These are phyloP conservation scores for Drosophila repleta DNA, from an alignment of 1,140 invertebrate genomes.

Conservation along the genomic window DNA sequence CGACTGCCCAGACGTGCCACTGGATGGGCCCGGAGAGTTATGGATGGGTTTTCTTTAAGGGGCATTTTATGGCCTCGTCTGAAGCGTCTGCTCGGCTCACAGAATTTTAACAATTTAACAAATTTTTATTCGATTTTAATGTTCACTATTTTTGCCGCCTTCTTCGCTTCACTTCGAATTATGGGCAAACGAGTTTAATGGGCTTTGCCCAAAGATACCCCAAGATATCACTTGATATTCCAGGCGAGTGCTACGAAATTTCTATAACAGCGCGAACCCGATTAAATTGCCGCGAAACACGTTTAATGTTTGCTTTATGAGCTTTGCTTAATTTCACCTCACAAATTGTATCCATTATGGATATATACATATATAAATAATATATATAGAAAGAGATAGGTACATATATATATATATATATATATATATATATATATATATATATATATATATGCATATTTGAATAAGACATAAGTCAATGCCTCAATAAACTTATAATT, in stretches of 20 bases:
- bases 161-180: conserved; percentile 4
- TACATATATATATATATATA: too few relatives aligned
- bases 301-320: conserved; percentile 76
- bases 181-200: conserved; percentile 4
- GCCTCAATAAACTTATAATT: too few relatives aligned
- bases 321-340: conserved; percentile 50
- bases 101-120: conserved; percentile 67
- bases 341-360: neutral
- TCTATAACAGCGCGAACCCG: conserved; percentile 76
- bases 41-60: too few relatives aligned
- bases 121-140: conserved; percentile 77
- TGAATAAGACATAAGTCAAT: too few relatives aligned
- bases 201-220: conserved; percentile 18
- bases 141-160: conserved; percentile 70
- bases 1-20: conserved; percentile 1
- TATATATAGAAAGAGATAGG: neutral
- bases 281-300: conserved; percentile 66
- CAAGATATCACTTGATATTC: conserved; percentile 36
- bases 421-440: too few relatives aligned
- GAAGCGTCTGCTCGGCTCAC: conserved; percentile 40
- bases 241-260: conserved; percentile 53
- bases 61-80: conserved; percentile 53
- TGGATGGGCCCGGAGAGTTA: conserved; percentile 1
- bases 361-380: neutral
- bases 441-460: too few relatives aligned